These are phyloP conservation scores for Salvelinus namaycush DNA, from an alignment of 2,113 vertebrate species.

Conservation along the genomic window DNA sequence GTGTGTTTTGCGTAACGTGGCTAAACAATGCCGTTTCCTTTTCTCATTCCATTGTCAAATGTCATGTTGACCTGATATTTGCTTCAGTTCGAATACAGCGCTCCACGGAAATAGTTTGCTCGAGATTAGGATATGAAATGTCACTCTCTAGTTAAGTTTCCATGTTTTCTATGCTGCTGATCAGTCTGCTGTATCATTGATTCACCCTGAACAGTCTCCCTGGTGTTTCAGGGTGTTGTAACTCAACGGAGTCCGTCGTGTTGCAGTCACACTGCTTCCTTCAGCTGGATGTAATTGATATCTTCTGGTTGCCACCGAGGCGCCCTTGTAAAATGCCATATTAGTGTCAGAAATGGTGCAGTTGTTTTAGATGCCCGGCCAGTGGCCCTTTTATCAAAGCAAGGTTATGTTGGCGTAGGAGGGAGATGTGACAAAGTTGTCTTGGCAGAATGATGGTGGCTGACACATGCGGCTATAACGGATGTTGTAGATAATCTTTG, in stretches of 20 bases:
- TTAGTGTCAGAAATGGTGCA: slow-evolving; percentile 31
- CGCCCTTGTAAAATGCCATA: slow-evolving; percentile 20
- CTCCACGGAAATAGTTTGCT: too few relatives aligned
- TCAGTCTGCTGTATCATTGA: not conserved
- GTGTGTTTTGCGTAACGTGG: slow-evolving; percentile 28
- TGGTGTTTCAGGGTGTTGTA: not conserved
- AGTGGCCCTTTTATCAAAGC: slow-evolving; percentile 60
- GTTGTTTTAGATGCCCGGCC: slow-evolving; percentile 60
- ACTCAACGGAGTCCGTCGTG: not conserved
- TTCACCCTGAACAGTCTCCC: not conserved
- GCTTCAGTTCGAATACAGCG: not conserved
- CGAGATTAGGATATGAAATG: too few relatives aligned
- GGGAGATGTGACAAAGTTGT: slow-evolving; percentile 67
- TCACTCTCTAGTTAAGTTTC: too few relatives aligned
- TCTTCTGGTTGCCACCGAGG: not conserved
- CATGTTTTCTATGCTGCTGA: not conserved
- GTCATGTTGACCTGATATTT: not conserved
- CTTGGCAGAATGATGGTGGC: slow-evolving; percentile 69
- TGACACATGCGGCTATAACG: slow-evolving; percentile 61
- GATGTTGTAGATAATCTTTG: slow-evolving; percentile 63
- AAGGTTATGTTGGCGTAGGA: slow-evolving; percentile 58
- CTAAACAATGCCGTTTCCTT: slow-evolving; percentile 25
- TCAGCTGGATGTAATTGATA: not conserved
- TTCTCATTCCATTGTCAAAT: slow-evolving; percentile 31
- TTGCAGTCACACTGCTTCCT: not conserved